These are phyloP conservation scores for Heliconius melpomene DNA, from an alignment of 1,140 invertebrate genomes.

Conservation along the genomic window DNA sequence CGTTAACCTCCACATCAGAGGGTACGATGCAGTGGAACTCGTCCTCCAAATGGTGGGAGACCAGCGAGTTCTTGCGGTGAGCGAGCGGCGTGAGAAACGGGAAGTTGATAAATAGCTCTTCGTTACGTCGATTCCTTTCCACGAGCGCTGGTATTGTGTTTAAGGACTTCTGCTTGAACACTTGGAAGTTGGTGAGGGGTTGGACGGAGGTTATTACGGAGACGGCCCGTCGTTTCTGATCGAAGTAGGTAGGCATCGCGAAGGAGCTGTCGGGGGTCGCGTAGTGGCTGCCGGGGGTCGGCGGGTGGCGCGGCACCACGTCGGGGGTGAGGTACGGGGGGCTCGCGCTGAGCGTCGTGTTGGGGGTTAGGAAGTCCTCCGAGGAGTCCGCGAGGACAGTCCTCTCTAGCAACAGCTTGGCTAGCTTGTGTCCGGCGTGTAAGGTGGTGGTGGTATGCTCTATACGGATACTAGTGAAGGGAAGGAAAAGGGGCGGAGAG, in stretches of 20 bases:
- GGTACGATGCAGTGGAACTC: conserved; percentile 74
- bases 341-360: conserved; percentile 55
- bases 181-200: conserved; percentile 75
- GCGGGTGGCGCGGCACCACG: conserved; percentile 61
- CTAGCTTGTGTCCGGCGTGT: conserved; percentile 48
- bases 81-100: conserved; percentile 80
- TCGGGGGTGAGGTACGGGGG: conserved; percentile 48
- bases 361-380: conserved; percentile 66
- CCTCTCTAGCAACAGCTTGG: conserved; percentile 63
- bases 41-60: conserved; percentile 67
- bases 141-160: conserved; percentile 75
- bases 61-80: conserved; percentile 72
- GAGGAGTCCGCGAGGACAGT: conserved; percentile 57
- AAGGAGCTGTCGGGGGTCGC: conserved; percentile 59
- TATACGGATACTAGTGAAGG: conserved; percentile 49
- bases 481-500: conserved; percentile 37
- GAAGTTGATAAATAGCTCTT: conserved; percentile 78
- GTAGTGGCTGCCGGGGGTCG: conserved; percentile 60
- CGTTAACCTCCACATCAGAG: conserved; percentile 64
- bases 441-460: conserved; percentile 49
- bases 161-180: conserved; percentile 79
- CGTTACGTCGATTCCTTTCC: conserved; percentile 58
- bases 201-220: conserved; percentile 63
- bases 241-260: conserved; percentile 78
- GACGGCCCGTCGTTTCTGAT: conserved; percentile 67